Percentiles rank a stretch among this genome's conserved stretches.
These are phyloP conservation scores for Silvanus unidentatus DNA, from an alignment of 2,888 invertebrate species.

Conservation along the genomic window DNA sequence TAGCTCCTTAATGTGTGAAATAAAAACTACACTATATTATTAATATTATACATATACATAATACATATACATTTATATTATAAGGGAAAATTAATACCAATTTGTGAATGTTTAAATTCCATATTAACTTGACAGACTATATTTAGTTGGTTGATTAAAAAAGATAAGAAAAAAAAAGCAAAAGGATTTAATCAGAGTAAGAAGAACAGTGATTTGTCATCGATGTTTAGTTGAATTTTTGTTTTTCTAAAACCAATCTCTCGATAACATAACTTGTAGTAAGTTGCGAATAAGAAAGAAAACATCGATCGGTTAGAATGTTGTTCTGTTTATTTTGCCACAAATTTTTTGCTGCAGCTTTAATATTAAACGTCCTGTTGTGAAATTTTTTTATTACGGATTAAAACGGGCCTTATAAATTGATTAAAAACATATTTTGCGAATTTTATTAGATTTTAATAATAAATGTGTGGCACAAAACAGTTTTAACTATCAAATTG, in stretches of 20 bases:
- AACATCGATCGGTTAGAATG: slow-evolving; percentile 1
- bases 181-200: too few species aligned
- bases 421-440: neutral
- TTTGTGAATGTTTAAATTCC: too few species aligned
- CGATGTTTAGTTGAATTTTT: too few species aligned
- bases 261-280: too few species aligned
- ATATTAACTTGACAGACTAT: too few species aligned
- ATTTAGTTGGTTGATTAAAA: neutral
- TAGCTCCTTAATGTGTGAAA: slow-evolving; percentile 70
- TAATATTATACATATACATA: neutral
- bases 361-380: too few species aligned
- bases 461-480: neutral
- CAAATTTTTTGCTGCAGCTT: too few species aligned
- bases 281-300: neutral
- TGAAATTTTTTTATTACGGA: slow-evolving; percentile 18
- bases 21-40: neutral
- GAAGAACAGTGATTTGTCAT: too few species aligned
- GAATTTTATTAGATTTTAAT: neutral
- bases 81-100: too few species aligned
- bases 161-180: too few species aligned
- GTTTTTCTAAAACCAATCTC: too few species aligned
- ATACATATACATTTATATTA: neutral
- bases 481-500: too few species aligned
- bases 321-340: neutral
- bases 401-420: slow-evolving; percentile 11